phyloP scores from a whole-genome alignment of 2,797 vertebrate genomes.

The Poeciliopsis presidionis region DNA sequence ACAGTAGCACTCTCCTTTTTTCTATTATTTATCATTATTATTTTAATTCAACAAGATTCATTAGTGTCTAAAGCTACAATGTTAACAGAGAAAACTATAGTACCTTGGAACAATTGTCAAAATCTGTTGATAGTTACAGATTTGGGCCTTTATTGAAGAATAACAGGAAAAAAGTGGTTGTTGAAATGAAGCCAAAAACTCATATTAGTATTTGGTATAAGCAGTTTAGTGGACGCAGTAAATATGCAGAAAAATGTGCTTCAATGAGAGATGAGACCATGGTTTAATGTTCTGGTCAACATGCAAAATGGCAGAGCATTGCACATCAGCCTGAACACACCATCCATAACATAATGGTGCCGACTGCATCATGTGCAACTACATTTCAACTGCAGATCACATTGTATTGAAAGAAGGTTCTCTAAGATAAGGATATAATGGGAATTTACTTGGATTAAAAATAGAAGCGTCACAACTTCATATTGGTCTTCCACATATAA shows the following conservation, averaged over 20 bases:
- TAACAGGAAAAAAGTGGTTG: neutral
- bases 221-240: too few relatives aligned
- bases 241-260: neutral
- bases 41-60: slow-evolving; percentile 20
- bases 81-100: neutral
- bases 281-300: neutral
- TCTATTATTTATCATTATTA: neutral
- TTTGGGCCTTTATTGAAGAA: neutral
- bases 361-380: neutral
- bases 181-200: neutral
- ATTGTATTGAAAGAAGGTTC: neutral
- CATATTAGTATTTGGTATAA: neutral
- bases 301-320: neutral
- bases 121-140: neutral
- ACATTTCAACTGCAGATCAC: neutral
- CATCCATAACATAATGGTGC: neutral
- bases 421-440: neutral
- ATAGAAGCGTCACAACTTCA: neutral
- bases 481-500: neutral
- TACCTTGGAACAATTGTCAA: neutral
- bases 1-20: neutral
- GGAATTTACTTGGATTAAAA: neutral
- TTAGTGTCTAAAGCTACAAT: neutral
- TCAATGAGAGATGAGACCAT: neutral
- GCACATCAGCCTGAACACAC: neutral